phyloP scores from a whole-genome alignment of 64 coral and sea anemone genomes.

The Actinia equina region DNA sequence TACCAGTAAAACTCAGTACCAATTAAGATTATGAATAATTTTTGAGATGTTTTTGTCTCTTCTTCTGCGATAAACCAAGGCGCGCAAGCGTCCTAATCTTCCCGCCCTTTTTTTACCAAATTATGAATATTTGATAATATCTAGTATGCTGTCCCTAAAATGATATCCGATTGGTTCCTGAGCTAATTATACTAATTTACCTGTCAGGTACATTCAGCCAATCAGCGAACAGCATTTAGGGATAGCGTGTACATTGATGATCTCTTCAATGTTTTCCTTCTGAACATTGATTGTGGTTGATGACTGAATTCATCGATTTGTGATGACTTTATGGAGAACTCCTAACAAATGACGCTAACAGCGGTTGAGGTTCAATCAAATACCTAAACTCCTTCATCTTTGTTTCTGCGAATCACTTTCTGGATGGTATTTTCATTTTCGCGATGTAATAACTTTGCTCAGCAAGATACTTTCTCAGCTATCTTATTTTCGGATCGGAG shows the following conservation, averaged over 20 bases:
- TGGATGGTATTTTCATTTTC: not conserved
- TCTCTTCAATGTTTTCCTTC: not conserved
- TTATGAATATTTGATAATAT: conserved; percentile 17
- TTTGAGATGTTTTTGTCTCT: not conserved
- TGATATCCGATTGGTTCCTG: not conserved
- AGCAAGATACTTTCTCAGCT: not conserved
- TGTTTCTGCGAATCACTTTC: not conserved
- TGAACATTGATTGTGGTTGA: not conserved
- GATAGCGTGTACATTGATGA: not conserved
- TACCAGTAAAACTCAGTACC: not conserved
- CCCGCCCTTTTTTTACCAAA: conserved; percentile 17
- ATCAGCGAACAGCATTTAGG: not conserved
- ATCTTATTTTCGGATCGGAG: not conserved
- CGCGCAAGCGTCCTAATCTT: not conserved
- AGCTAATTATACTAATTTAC: not conserved
- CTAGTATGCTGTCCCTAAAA: not conserved
- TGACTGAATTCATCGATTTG: not conserved
- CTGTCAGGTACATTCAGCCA: not conserved
- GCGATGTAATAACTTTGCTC: not conserved
- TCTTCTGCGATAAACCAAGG: not conserved
- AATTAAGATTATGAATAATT: not conserved
- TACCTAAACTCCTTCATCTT: not conserved
- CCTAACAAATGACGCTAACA: not conserved
- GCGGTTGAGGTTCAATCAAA: not conserved
- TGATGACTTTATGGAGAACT: not conserved